Evolutionary conservation across 2,888 invertebrate species (phyloP), one percentile per base, ranked within the genome.

Genomic region (Mesopsocus fuscifrons): DNA sequence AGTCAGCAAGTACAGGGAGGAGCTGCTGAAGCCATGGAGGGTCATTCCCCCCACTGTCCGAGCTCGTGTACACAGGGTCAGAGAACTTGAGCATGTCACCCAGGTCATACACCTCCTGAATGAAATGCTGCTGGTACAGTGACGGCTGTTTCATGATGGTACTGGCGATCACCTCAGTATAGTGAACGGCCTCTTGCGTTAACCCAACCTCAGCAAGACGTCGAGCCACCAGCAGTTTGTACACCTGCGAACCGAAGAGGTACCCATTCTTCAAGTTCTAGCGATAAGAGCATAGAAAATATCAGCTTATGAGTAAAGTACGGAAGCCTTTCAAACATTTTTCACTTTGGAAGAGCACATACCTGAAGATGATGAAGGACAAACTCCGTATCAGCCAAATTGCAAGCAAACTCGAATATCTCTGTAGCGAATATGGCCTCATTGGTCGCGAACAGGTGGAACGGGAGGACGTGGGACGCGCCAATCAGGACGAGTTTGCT

Each of bases 351-450:
- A 21, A 43, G 40, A 43, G 8, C 35, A 45, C 57, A 50, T 53
- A 80, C 79, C 70, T 80, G 81, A 53, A 85, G 70, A 54, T 81
- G 77, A 1, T 73, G 66, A 45, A 91, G 68, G 35, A 71, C 69
- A 57, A 77, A 84, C 43, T 72, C 69, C 17, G 74, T 71, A 55
- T 78, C 79, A 50, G 76, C 79, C 41, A 94, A 67, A 46, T 80
- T 76, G 49, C 82, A 71, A 3, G 91, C 92, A 59, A 89, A 95
- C 62, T 94, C 94, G 60, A 89, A 94, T 46, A 94, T 78, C 65
- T 94, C 92, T 0, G 94, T 94, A 63, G 91, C 81, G 65, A 92
- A 84, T 47, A 94, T 79, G 17, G 91, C 85, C 57, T 80, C 78
- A 57, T 79, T 78, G 43, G 71, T 74, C 32, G 81, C 79, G 59